These are phyloP conservation scores for Julus scandinavius DNA, from an alignment of 2,888 invertebrate species.

Conservation along the genomic window DNA sequence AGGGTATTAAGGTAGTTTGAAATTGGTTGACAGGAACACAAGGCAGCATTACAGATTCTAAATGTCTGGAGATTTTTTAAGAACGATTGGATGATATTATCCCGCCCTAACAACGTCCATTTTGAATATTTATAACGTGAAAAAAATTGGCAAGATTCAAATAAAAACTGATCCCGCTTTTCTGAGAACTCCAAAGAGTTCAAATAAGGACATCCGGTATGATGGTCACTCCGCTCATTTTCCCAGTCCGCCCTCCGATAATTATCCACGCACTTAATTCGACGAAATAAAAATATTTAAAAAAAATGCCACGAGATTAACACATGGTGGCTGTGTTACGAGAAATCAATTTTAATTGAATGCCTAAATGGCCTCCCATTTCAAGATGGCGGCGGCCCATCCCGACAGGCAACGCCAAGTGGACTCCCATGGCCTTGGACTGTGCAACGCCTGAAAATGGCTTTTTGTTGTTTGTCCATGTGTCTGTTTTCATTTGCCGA, in stretches of 20 bases:
- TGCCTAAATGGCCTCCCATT: constrained; percentile 16
- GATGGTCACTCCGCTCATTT: constrained; percentile 33
- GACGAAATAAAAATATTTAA: neutral
- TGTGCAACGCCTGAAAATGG: constrained; percentile 13
- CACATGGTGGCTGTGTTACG: constrained; percentile 10
- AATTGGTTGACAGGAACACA: too few relatives aligned
- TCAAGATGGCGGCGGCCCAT: constrained; percentile 17
- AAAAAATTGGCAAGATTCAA: neutral
- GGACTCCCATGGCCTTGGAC: constrained; percentile 33
- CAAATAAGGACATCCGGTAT: constrained; percentile 33
- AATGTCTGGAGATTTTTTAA: too few relatives aligned
- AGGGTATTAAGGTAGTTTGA: too few relatives aligned
- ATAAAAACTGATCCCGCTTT: neutral
- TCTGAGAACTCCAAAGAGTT: neutral
- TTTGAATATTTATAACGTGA: neutral
- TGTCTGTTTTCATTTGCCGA: constrained; percentile 33
- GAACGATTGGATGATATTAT: too few relatives aligned
- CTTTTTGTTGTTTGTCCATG: constrained; percentile 33
- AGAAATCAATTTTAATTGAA: constrained; percentile 25
- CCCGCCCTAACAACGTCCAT: neutral
- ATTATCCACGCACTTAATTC: constrained; percentile 25
- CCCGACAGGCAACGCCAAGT: neutral
- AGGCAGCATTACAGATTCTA: too few relatives aligned
- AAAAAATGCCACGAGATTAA: constrained; percentile 2
- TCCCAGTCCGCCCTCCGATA: constrained; percentile 26